A percentile compares a stretch with the other conserved stretches of the same genome.
phyloP scores from a whole-genome alignment of 2,113 vertebrate species.

The Litocranius walleri region DNA sequence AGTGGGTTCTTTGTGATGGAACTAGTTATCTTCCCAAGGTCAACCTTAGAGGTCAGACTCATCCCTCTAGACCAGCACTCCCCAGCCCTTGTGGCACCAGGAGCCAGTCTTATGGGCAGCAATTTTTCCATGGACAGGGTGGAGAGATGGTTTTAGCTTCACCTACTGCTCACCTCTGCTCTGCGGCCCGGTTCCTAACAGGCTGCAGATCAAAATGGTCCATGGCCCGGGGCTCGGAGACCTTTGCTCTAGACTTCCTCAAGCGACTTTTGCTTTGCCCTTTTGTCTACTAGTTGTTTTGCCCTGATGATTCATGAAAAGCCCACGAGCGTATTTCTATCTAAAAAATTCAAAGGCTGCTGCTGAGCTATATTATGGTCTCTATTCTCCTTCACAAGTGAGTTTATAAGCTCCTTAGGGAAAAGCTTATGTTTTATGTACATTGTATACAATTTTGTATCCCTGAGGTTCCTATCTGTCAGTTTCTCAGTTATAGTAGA shows the following conservation, averaged over 20 bases:
- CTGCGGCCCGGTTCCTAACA: not conserved
- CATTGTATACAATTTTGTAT: not conserved
- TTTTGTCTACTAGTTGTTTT: not conserved
- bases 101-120: not conserved
- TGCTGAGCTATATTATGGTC: not conserved
- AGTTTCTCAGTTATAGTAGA: not conserved
- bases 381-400: not conserved
- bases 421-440: not conserved
- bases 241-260: not conserved
- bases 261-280: not conserved
- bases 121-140: not conserved
- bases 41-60: not conserved
- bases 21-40: not conserved
- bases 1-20: not conserved
- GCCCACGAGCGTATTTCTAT: not conserved
- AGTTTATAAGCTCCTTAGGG: not conserved
- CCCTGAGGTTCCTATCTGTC: not conserved
- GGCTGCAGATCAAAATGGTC: not conserved
- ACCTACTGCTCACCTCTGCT: not conserved
- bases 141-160: not conserved
- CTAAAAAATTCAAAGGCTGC: not conserved
- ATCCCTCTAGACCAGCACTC: not conserved
- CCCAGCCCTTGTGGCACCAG: not conserved
- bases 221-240: not conserved
- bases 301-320: not conserved